Conservation (phyloP, 1,140 invertebrate genomes). For the Mycetomoellerius zeteki region DNA sequence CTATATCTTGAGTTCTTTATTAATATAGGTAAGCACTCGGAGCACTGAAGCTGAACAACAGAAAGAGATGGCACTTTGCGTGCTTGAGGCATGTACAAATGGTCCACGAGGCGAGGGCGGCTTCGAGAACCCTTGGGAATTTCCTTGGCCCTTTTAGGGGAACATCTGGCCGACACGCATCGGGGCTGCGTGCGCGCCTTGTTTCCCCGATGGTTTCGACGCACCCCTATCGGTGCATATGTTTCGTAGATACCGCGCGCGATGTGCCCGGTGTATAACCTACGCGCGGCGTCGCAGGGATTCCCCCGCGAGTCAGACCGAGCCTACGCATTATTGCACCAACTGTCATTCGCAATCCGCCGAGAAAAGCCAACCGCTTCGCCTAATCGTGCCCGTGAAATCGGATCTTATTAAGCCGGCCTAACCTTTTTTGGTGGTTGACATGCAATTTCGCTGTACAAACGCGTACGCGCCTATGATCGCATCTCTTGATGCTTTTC, state of each 20-base stretch:
- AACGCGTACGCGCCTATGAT: conserved; percentile 14
- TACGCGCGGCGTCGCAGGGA: conserved; percentile 45
- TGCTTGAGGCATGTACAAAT: conserved; percentile 4
- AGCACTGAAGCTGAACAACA: not conserved
- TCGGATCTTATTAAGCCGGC: conserved; percentile 42
- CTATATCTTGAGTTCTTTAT: not conserved
- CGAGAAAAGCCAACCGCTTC: conserved; percentile 39
- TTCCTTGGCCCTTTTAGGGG: conserved; percentile 79
- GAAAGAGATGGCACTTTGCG: not conserved
- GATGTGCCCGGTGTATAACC: conserved; percentile 63
- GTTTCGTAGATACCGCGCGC: conserved; percentile 81
- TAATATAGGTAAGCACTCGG: not conserved
- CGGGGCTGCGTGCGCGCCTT: conserved; percentile 58
- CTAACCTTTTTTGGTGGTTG: conserved; percentile 35
- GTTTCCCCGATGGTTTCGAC: conserved; percentile 70
- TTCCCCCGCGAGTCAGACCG: conserved; percentile 59
- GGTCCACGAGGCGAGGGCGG: conserved; percentile 31
- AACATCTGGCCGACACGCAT: conserved; percentile 82
- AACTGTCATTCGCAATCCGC: conserved; percentile 64
- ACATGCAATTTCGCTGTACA: conserved; percentile 14
- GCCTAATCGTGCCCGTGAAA: conserved; percentile 50
- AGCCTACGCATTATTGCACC: conserved; percentile 53
- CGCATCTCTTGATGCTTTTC: not conserved
- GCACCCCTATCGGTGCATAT: conserved; percentile 83
- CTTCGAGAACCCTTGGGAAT: conserved; percentile 78